Evolutionary conservation across 1,140 invertebrate genomes (phyloP).

Genomic region (Drosophila truncata): DNA sequence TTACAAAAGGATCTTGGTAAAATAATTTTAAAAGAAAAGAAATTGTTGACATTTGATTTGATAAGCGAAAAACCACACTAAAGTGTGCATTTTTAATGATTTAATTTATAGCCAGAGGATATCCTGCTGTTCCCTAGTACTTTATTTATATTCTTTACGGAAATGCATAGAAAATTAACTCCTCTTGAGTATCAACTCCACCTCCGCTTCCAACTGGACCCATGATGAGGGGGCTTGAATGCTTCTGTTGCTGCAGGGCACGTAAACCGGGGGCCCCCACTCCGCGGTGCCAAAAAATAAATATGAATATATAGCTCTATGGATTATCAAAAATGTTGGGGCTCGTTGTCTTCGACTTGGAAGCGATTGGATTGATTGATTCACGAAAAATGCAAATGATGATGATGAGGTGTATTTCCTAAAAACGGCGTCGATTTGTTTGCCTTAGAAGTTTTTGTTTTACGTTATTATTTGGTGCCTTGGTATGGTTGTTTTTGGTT

Average conservation of each 20-base stretch:
- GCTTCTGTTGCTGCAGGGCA: slow-evolving; percentile 35
- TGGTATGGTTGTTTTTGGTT: slow-evolving; percentile 27
- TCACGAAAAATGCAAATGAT: slow-evolving; percentile 79
- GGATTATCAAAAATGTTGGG: slow-evolving; percentile 46
- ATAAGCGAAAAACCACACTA: neutral
- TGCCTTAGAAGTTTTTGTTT: slow-evolving; percentile 74
- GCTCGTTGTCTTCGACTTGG: slow-evolving; percentile 46
- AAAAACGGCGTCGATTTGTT: slow-evolving; percentile 74
- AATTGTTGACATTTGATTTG: neutral
- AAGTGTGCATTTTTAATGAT: neutral
- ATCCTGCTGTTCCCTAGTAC: neutral
- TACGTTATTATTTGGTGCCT: slow-evolving; percentile 48
- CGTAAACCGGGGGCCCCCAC: slow-evolving; percentile 5
- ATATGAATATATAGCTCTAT: slow-evolving; percentile 27
- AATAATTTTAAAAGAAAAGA: neutral
- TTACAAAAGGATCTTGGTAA: neutral
- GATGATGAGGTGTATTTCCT: slow-evolving; percentile 72
- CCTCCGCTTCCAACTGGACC: slow-evolving; percentile 1
- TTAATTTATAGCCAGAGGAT: neutral
- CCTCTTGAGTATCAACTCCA: neutral
- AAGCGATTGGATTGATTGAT: slow-evolving; percentile 72
- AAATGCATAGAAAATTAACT: neutral
- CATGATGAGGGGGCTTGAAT: neutral
- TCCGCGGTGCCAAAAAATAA: slow-evolving; percentile 12
- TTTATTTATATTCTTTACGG: neutral